A percentile compares a stretch with the other conserved stretches of the same genome.
Conservation (phyloP, 2,888 invertebrate species). For the Caenorhabditis angaria region DNA sequence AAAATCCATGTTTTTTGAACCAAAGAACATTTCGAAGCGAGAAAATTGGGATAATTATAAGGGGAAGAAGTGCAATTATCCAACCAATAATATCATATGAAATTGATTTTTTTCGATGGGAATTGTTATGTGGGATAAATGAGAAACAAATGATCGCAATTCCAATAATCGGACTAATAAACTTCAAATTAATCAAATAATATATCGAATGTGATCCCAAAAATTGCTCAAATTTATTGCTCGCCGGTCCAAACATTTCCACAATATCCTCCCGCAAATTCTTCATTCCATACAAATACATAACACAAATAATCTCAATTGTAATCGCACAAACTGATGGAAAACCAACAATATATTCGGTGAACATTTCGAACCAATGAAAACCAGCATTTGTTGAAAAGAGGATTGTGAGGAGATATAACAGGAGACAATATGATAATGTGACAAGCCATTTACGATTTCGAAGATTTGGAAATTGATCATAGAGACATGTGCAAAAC, state of each 20-base stretch:
- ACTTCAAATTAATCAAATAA: conserved; percentile 14
- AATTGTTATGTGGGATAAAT: no score
- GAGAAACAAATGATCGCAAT: no score
- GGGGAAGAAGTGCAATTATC: not conserved
- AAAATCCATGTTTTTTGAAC: conserved; percentile 5
- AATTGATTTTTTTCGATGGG: no score
- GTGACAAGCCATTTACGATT: conserved; percentile 31
- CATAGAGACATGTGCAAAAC: conserved; percentile 38
- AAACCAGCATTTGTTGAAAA: conserved; percentile 32
- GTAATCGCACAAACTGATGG: conserved; percentile 15
- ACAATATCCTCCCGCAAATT: conserved; percentile 30
- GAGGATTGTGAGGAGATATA: conserved; percentile 19
- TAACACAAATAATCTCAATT: conserved; percentile 19
- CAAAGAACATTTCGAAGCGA: not conserved
- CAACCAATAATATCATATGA: not conserved
- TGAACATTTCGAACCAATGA: conserved; percentile 32
- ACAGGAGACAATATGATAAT: conserved; percentile 10
- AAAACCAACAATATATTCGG: conserved; percentile 26
- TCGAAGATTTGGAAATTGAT: conserved; percentile 16
- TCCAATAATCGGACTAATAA: conserved; percentile 17
- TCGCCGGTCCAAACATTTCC: conserved; percentile 20
- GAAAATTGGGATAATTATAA: not conserved
- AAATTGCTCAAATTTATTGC: not conserved
- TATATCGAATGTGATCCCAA: conserved; percentile 16
- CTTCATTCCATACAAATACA: conserved; percentile 26